Base-by-base conservation (phyloP, 2,797 vertebrate genomes). In the Iguana delicatissima region DNA sequence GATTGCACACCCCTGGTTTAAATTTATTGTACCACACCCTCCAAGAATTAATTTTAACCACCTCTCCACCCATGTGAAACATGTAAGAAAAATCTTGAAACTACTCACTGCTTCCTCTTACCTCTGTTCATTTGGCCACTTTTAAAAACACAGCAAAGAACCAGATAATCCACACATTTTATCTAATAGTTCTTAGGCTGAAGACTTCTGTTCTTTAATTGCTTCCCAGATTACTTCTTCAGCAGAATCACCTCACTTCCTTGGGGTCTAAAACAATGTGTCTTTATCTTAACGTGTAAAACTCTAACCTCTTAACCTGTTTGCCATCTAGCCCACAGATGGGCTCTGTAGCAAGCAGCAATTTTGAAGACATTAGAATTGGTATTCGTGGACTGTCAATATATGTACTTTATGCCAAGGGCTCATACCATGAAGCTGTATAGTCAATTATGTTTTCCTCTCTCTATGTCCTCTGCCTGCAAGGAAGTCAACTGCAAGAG, bases 251-350 rank as follows among this genome's bases (percentile, higher is more conserved):
- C 29, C 6, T 50, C 10, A 38, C 0, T 38, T 85, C 38, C 73
- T 42, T 74, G 52, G 88, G 35, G 79, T 55, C 87, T 80, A 73
- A 93, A 94, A 90, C 50, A 50, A 59, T 42, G 94, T 94, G 87
- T 92, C 29, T 80, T 91, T 92, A 84, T 93, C 94, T 89, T 93
- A 89, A n/a, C 46, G 57, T 90, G 84, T 92, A 80, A 91, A 87
- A 55, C 77, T 87, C 20, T 93, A 79, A 88, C 83, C 84, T 94
- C 88, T 89, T 89, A 77, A 92, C 90, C 64, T 20, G 18, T 20
- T 91, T 93, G 69, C 7, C 57, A 92, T 82, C 85, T 35, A 79
- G 10, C 42, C 32, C 59, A 72, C 80, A 79, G 79, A 52, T 55
- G 87, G 62, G 79, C 64, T 77, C 14, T 84, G 14, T 4, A 85